Conservation (phyloP, 2,113 vertebrate genomes). For the Dunckerocampus dactyliophorus region DNA sequence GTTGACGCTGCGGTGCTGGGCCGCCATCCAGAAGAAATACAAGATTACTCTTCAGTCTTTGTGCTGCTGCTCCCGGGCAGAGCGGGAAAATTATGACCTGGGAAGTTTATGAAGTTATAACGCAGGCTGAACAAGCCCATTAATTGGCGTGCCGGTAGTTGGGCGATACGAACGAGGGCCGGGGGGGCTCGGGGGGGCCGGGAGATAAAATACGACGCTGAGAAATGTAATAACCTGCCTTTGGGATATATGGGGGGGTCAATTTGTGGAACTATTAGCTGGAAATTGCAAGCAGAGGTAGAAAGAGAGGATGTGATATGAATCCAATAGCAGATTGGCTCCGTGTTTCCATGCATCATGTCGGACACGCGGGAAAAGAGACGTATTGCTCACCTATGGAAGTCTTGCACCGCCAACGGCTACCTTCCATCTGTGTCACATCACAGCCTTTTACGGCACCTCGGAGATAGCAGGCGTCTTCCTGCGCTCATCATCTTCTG, state of each 20-base stretch:
- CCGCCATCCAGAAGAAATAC: slow-evolving; percentile 73
- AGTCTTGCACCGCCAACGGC: slow-evolving; percentile 28
- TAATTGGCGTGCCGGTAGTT: slow-evolving; percentile 62
- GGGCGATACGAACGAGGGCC: slow-evolving; percentile 33
- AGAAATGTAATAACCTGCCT: slow-evolving; percentile 62
- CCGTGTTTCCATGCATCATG: slow-evolving; percentile 45
- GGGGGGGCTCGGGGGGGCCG: background rate
- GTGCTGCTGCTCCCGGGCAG: slow-evolving; percentile 43
- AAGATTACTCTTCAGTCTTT: slow-evolving; percentile 66
- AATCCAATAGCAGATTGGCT: slow-evolving; percentile 33
- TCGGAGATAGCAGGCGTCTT: too few species aligned
- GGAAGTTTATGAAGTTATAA: slow-evolving; percentile 72
- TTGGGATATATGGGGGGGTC: slow-evolving; percentile 65
- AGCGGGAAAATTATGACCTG: slow-evolving; percentile 65
- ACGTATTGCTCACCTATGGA: slow-evolving; percentile 15
- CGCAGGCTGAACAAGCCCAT: slow-evolving; percentile 55
- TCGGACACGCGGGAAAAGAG: slow-evolving; percentile 16
- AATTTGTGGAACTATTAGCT: slow-evolving; percentile 60
- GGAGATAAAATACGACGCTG: slow-evolving; percentile 54
- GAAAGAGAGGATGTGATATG: slow-evolving; percentile 33
- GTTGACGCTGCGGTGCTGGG: slow-evolving; percentile 53
- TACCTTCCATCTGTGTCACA: slow-evolving; percentile 28
- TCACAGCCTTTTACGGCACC: background rate
- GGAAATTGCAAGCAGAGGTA: slow-evolving; percentile 56
- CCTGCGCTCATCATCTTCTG: too few species aligned